A percentile compares a stretch with the other conserved stretches of the same genome.
Conservation (phyloP, 2,113 vertebrate species). For the Triplophysa tibetana region DNA sequence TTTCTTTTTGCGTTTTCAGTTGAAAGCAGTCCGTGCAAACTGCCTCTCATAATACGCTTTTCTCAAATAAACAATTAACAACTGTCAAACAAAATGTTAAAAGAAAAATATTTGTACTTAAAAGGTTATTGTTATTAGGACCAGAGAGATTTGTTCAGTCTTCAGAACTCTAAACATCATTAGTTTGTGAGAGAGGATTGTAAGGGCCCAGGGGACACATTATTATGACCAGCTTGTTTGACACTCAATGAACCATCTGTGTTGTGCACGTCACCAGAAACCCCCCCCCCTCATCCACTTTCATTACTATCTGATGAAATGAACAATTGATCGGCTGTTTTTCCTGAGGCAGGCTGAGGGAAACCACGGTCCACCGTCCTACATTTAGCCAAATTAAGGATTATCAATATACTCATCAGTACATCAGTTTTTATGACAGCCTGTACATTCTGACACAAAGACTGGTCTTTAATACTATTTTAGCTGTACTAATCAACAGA, state of each 20-base stretch:
- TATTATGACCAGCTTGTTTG: slow-evolving; percentile 23
- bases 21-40: no score
- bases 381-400: background rate
- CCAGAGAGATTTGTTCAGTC: no score
- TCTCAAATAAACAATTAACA: no score
- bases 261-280: slow-evolving; percentile 5
- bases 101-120: no score
- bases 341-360: background rate
- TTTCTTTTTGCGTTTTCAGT: no score
- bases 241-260: slow-evolving; percentile 41
- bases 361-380: background rate
- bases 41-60: background rate
- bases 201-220: background rate
- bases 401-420: slow-evolving; percentile 25
- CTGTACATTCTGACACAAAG: background rate
- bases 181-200: background rate
- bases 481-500: background rate
- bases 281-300: background rate
- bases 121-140: no score
- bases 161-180: background rate
- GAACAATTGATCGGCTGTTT: slow-evolving; percentile 15
- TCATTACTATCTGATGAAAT: slow-evolving; percentile 30
- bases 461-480: background rate
- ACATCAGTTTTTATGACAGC: background rate
- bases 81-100: no score